A percentile compares a stretch with the other conserved stretches of the same genome.
Evolutionary conservation across 2,888 invertebrate species (phyloP).

Genomic region (Agapostemon virescens): DNA sequence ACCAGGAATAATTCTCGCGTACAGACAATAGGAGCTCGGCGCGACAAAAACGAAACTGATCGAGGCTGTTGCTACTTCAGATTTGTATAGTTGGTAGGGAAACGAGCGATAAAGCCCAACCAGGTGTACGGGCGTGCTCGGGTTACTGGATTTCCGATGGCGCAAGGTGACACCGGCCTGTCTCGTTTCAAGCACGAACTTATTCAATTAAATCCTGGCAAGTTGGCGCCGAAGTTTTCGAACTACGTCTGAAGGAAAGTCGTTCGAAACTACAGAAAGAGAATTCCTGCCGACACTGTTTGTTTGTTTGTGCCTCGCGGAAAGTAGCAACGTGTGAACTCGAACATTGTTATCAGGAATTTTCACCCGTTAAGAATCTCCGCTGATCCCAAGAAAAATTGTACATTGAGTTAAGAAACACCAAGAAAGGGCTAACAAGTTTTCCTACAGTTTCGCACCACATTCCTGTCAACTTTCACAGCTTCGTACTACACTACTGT

Average conservation of each 20-base stretch:
- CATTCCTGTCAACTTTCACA: slow-evolving; percentile 1
- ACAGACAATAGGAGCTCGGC: background rate
- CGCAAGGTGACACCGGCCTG: slow-evolving; percentile 24
- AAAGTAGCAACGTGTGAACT: slow-evolving; percentile 9
- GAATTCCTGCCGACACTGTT: slow-evolving; percentile 23
- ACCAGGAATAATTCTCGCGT: background rate
- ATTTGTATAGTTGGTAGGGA: background rate
- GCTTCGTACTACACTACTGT: background rate
- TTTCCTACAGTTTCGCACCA: background rate
- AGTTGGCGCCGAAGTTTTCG: slow-evolving; percentile 45
- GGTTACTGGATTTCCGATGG: slow-evolving; percentile 33
- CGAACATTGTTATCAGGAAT: slow-evolving; percentile 7
- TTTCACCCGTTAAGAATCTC: background rate
- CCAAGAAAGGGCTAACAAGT: background rate
- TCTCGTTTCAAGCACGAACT: slow-evolving; percentile 47
- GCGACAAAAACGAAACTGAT: background rate
- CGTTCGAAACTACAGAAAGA: slow-evolving; percentile 24
- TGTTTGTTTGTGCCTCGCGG: slow-evolving; percentile 1
- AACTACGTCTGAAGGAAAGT: slow-evolving; percentile 13
- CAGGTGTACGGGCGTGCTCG: slow-evolving; percentile 11
- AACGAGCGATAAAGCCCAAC: background rate
- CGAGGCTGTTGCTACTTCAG: background rate
- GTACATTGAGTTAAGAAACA: background rate
- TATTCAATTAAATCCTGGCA: slow-evolving; percentile 62
- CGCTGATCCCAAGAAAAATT: background rate